Percentiles rank a stretch among this genome's conserved stretches.
These are phyloP conservation scores for Blastobasis lacticolella DNA, from an alignment of 2,888 invertebrate species.

Conservation along the genomic window DNA sequence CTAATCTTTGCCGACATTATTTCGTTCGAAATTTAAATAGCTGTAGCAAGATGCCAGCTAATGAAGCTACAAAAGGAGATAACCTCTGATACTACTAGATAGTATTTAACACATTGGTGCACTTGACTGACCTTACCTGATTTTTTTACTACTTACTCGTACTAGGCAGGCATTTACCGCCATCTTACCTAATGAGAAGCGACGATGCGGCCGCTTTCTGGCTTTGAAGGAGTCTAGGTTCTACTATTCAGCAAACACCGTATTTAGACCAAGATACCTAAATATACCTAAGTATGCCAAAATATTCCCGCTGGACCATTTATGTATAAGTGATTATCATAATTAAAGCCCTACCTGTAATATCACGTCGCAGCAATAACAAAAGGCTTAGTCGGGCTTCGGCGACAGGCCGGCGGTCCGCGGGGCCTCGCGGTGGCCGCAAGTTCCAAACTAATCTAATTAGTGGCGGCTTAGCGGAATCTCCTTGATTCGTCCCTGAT, in stretches of 20 bases:
- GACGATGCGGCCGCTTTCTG: no score
- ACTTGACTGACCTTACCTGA: no score
- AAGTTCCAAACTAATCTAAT: slow-evolving; percentile 55
- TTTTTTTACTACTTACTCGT: no score
- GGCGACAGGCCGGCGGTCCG: slow-evolving; percentile 37
- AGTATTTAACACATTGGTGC: no score
- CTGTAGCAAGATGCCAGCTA: neutral
- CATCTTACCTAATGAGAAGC: no score
- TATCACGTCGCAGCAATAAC: slow-evolving; percentile 6
- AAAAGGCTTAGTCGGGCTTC: slow-evolving; percentile 27
- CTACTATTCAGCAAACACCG: no score
- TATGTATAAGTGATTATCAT: no score
- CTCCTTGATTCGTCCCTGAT: slow-evolving; percentile 21
- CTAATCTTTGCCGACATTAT: neutral
- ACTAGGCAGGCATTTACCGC: no score
- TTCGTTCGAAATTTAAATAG: neutral
- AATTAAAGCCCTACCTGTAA: neutral
- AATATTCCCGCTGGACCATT: no score
- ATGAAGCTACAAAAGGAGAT: neutral
- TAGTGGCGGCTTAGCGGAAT: slow-evolving; percentile 33
- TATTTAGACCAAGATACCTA: no score
- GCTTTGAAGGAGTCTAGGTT: no score
- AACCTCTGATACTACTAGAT: neutral
- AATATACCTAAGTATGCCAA: no score
- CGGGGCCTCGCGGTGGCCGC: slow-evolving; percentile 19